Percentiles rank a stretch among this genome's conserved stretches.
These are phyloP conservation scores for Heliconius ismenius DNA, from an alignment of 2,888 invertebrate species.

Conservation along the genomic window DNA sequence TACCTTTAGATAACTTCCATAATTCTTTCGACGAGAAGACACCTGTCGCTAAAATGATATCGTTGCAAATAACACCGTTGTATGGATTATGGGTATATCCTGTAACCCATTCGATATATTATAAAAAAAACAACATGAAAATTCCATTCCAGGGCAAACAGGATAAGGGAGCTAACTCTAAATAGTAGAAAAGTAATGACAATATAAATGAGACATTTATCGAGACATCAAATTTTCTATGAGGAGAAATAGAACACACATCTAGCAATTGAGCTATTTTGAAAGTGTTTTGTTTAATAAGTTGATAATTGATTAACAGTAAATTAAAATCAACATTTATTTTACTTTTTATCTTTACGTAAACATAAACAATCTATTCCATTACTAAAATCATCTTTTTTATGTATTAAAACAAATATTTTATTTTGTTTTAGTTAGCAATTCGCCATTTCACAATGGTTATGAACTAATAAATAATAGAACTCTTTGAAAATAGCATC, in stretches of 20 bases:
- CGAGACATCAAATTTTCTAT: conserved; percentile 14
- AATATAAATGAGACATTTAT: not conserved
- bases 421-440: too few relatives aligned
- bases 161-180: conserved; percentile 10
- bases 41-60: conserved; percentile 99
- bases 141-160: conserved; percentile 3
- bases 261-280: conserved; percentile 38
- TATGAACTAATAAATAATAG: not conserved
- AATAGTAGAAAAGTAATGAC: conserved; percentile 9
- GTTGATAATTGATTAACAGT: too few relatives aligned
- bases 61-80: conserved; percentile 99
- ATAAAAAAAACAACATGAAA: conserved; percentile 39
- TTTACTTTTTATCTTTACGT: too few relatives aligned
- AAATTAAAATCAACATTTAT: too few relatives aligned
- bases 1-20: conserved; percentile 99
- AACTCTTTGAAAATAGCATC: conserved; percentile 36
- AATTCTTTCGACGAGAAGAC: conserved; percentile 99
- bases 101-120: conserved; percentile 76
- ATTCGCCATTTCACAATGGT: too few relatives aligned
- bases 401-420: too few relatives aligned
- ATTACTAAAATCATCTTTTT: too few relatives aligned
- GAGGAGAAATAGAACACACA: conserved; percentile 14
- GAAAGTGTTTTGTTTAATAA: not conserved
- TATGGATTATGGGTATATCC: conserved; percentile 97
- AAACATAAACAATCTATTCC: too few relatives aligned